Percentiles rank a stretch among this genome's conserved stretches.
Evolutionary conservation across 2,113 vertebrate genomes (phyloP).

Genomic region (Symphodus melops): DNA sequence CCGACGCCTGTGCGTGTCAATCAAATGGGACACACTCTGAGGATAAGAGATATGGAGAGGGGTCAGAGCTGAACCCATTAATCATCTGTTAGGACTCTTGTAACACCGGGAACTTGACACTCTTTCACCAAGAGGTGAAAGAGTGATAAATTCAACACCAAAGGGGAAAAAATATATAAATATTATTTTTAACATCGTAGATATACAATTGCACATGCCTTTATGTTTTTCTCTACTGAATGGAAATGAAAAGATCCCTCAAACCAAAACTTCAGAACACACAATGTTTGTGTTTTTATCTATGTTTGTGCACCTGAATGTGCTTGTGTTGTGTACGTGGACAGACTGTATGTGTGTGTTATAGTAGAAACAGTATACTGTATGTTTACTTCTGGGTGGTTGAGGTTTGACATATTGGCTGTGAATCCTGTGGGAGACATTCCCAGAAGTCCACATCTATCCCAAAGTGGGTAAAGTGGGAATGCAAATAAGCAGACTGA

Average conservation of each 20-base stretch:
- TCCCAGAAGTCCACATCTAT: conserved; percentile 75
- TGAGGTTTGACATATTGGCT: conserved; percentile 62
- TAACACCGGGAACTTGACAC: conserved; percentile 24
- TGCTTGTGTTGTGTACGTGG: conserved; percentile 16
- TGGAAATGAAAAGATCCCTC: neutral
- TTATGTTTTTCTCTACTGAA: neutral
- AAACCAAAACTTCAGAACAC: conserved; percentile 16
- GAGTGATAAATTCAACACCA: neutral
- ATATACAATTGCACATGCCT: no score
- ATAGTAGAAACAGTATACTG: conserved; percentile 45
- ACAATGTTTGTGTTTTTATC: conserved; percentile 31
- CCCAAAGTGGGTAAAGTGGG: conserved; percentile 57
- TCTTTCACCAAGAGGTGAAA: conserved; percentile 13
- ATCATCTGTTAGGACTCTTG: conserved; percentile 51
- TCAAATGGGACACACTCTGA: conserved; percentile 64
- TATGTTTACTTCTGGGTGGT: conserved; percentile 69
- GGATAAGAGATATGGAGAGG: conserved; percentile 51
- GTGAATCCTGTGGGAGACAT: conserved; percentile 64
- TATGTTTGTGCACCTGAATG: conserved; percentile 33
- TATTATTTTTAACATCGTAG: neutral
- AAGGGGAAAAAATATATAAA: neutral
- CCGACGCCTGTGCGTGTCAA: conserved; percentile 73
- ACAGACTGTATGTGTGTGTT: conserved; percentile 19
- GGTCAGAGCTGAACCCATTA: conserved; percentile 61
- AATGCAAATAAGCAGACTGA: conserved; percentile 69